phyloP scores from a whole-genome alignment of 2,797 vertebrate species.

The Helostoma temminkii region DNA sequence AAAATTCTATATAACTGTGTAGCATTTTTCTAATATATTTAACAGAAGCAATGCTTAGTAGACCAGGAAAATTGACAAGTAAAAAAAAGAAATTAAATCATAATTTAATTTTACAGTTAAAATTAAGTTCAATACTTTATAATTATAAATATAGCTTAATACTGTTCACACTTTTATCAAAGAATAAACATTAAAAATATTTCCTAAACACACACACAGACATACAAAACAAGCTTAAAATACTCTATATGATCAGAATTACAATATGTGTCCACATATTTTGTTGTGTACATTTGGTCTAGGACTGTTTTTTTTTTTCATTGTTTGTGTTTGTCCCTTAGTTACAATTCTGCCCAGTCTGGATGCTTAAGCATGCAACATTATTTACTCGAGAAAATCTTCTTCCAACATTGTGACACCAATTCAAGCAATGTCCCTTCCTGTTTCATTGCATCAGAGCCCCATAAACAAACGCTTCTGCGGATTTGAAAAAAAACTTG shows the following conservation, averaged over 20 bases:
- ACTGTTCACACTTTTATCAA: background rate
- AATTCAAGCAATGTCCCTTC: background rate
- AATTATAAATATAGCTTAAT: too few relatives aligned
- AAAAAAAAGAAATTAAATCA: too few relatives aligned
- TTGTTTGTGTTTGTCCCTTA: background rate
- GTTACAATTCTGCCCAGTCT: background rate
- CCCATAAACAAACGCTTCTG: background rate
- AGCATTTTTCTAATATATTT: too few relatives aligned
- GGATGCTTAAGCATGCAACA: background rate
- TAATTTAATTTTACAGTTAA: too few relatives aligned
- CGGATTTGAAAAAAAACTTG: background rate
- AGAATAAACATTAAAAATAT: slow-evolving; percentile 4
- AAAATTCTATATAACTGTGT: too few relatives aligned
- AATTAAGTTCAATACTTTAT: too few relatives aligned
- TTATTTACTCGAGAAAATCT: background rate
- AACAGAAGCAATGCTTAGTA: too few relatives aligned
- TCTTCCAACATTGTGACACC: background rate
- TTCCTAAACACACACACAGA: background rate
- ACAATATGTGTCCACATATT: background rate
- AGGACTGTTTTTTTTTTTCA: background rate
- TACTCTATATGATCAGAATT: slow-evolving; percentile 7
- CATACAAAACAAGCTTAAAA: background rate
- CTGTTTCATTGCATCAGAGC: background rate
- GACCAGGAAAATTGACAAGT: too few relatives aligned
- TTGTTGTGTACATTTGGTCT: background rate